Conservation (phyloP, 2,113 vertebrate species). For the Apistogramma diplotaenia region DNA sequence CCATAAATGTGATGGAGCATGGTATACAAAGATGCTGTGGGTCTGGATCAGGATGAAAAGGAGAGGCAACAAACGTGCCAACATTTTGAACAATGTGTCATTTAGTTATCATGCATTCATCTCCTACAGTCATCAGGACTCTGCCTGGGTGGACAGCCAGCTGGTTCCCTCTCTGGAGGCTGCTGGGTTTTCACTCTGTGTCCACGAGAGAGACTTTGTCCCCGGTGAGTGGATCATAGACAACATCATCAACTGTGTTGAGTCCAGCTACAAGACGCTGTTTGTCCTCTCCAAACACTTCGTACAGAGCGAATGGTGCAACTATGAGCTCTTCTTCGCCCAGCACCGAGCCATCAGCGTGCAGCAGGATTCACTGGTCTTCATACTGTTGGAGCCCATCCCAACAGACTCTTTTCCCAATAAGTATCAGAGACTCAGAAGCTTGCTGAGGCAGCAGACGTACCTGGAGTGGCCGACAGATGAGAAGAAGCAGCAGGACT, state of each 20-base stretch:
- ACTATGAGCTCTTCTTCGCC: slow-evolving; percentile 76
- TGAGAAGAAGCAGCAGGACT: slow-evolving; percentile 79
- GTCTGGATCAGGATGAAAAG: slow-evolving; percentile 71
- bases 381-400: slow-evolving; percentile 73
- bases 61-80: slow-evolving; percentile 38
- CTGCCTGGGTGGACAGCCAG: slow-evolving; percentile 57
- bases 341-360: slow-evolving; percentile 65
- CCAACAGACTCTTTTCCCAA: slow-evolving; percentile 63
- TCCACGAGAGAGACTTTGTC: slow-evolving; percentile 73
- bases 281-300: slow-evolving; percentile 74
- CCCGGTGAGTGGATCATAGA: slow-evolving; percentile 74
- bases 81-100: slow-evolving; percentile 19
- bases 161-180: slow-evolving; percentile 62
- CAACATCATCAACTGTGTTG: slow-evolving; percentile 74
- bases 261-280: slow-evolving; percentile 71
- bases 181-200: slow-evolving; percentile 58
- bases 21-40: slow-evolving; percentile 73
- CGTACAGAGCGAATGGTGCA: slow-evolving; percentile 73
- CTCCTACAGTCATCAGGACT: slow-evolving; percentile 73
- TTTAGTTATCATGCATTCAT: slow-evolving; percentile 70
- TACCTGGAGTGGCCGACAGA: slow-evolving; percentile 87
- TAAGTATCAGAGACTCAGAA: slow-evolving; percentile 67
- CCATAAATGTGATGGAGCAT: slow-evolving; percentile 62
- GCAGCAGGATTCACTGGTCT: slow-evolving; percentile 67
- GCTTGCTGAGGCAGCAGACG: slow-evolving; percentile 71